A percentile compares a stretch with the other conserved stretches of the same genome.
Conservation (phyloP, 2,113 vertebrate genomes). For the Bolborhynchus lineola region DNA sequence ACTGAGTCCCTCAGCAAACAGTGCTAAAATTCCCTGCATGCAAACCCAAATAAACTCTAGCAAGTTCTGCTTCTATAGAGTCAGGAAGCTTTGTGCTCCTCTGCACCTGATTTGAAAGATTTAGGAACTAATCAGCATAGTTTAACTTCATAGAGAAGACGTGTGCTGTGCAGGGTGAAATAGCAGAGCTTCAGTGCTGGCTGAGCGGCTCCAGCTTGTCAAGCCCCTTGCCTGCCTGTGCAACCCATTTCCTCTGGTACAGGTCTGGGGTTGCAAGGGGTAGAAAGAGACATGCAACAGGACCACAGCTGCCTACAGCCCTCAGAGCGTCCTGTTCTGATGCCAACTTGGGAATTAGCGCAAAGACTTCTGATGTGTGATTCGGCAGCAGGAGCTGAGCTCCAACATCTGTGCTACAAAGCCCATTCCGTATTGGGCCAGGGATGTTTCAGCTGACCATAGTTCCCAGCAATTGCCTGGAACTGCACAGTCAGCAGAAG, state of each 20-base stretch:
- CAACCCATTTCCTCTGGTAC: accelerated
- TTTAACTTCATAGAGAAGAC: background rate
- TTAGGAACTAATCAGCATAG: background rate
- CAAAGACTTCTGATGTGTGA: background rate
- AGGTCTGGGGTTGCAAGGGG: background rate
- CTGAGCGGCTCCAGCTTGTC: background rate
- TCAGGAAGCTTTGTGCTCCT: background rate
- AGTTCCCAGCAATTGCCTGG: background rate
- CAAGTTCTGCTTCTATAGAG: background rate
- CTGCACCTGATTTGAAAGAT: background rate
- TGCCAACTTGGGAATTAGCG: background rate
- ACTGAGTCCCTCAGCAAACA: accelerated
- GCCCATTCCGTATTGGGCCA: background rate
- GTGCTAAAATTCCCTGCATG: background rate
- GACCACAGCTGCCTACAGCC: background rate
- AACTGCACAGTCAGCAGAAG: background rate
- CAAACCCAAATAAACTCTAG: background rate
- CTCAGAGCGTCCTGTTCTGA: background rate
- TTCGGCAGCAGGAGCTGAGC: background rate
- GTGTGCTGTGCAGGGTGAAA: accelerated
- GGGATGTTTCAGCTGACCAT: background rate
- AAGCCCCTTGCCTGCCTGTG: background rate
- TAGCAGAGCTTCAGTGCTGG: accelerated
- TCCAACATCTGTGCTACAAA: background rate
- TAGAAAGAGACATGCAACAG: background rate